A percentile compares a stretch with the other conserved stretches of the same genome.
Evolutionary conservation across 2,797 vertebrate species (phyloP).

Genomic region (Sciaenops ocellatus): DNA sequence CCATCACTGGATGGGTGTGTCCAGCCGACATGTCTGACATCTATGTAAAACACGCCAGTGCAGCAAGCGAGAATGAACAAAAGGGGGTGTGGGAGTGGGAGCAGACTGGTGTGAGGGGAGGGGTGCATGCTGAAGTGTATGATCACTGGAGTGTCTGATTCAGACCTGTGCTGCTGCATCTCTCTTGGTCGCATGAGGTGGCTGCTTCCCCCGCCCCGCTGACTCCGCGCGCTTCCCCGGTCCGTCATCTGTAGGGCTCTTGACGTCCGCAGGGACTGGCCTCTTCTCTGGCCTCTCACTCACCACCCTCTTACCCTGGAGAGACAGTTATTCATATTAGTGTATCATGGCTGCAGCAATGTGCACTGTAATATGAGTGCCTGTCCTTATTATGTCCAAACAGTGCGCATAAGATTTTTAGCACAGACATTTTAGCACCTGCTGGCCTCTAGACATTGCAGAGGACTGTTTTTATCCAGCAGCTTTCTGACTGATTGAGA

Average conservation of each 20-base stretch:
- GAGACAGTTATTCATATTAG: slow-evolving; percentile 32
- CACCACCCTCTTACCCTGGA: slow-evolving; percentile 92
- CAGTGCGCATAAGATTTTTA: neutral
- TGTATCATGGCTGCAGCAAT: slow-evolving; percentile 8
- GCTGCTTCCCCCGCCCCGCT: slow-evolving; percentile 76
- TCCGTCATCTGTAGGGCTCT: slow-evolving; percentile 79
- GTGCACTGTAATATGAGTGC: neutral
- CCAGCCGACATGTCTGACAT: slow-evolving; percentile 80
- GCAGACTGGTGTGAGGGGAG: slow-evolving; percentile 11
- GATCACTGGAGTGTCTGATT: slow-evolving; percentile 27
- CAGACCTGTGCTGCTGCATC: slow-evolving; percentile 85
- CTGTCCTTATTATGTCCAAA: neutral
- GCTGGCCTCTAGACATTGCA: neutral
- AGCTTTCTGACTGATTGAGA: neutral
- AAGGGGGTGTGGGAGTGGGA: slow-evolving; percentile 36
- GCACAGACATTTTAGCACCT: neutral
- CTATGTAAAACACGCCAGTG: slow-evolving; percentile 80
- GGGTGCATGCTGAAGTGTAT: slow-evolving; percentile 18
- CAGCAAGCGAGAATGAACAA: slow-evolving; percentile 53
- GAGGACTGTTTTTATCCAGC: neutral
- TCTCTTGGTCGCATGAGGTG: slow-evolving; percentile 77
- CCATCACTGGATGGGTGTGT: slow-evolving; percentile 72
- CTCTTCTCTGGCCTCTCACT: slow-evolving; percentile 86
- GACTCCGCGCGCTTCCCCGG: slow-evolving; percentile 71
- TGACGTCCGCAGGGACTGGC: slow-evolving; percentile 64